Conservation (phyloP, 92 coral and sea anemone species). For the Phenganax subtilis region DNA sequence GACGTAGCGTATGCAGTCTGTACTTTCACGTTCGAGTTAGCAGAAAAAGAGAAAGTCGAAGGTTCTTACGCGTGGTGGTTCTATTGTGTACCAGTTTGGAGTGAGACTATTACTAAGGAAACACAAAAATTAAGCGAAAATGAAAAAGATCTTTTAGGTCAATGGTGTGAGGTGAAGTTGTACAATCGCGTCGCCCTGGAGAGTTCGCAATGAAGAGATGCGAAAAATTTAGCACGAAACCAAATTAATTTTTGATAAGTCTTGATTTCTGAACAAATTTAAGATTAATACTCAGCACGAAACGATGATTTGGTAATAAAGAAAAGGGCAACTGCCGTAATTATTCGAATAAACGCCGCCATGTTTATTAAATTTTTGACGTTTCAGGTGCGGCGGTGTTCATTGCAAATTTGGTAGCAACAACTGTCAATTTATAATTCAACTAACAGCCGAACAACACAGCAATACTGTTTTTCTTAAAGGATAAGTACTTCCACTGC, state of each 20-base stretch:
- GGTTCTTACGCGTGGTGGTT: background rate
- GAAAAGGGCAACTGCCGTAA: too few species aligned
- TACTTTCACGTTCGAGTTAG: slow-evolving; percentile 10
- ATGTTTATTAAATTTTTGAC: too few species aligned
- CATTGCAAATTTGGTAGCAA: too few species aligned
- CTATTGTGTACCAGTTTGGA: slow-evolving; percentile 11
- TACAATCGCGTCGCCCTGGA: slow-evolving; percentile 10
- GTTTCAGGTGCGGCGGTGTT: too few species aligned
- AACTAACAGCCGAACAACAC: too few species aligned
- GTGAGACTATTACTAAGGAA: background rate
- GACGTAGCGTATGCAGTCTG: slow-evolving; percentile 37
- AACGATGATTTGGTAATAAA: too few species aligned
- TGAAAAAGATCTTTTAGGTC: slow-evolving; percentile 14
- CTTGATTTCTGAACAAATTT: too few species aligned
- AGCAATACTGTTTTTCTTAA: too few species aligned
- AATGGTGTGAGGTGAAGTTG: slow-evolving; percentile 36
- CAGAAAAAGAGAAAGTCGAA: slow-evolving; percentile 13
- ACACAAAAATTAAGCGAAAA: slow-evolving; percentile 11
- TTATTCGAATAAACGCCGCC: too few species aligned
- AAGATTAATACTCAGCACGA: too few species aligned
- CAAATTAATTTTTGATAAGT: background rate
- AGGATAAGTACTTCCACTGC: too few species aligned
- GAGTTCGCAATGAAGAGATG: background rate
- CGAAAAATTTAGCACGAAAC: background rate
- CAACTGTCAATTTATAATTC: too few species aligned